A percentile compares a stretch with the other conserved stretches of the same genome.
These are phyloP conservation scores for Rutpela maculata DNA, from an alignment of 2,888 invertebrate species.

Conservation along the genomic window DNA sequence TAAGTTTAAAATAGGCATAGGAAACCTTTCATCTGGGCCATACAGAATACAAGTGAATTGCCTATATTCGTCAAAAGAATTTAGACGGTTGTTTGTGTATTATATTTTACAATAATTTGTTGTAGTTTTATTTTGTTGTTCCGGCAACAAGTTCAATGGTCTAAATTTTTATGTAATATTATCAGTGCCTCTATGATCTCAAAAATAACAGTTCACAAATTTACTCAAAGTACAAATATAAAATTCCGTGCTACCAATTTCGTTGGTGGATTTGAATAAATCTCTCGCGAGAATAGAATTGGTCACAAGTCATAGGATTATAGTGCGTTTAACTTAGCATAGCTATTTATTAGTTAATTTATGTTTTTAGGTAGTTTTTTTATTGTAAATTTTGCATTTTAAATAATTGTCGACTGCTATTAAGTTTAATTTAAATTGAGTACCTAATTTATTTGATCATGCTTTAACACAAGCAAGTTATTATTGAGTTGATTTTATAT, in stretches of 20 bases:
- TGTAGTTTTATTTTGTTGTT: conserved; percentile 29
- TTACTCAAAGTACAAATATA: conserved; percentile 70
- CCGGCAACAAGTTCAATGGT: conserved; percentile 28
- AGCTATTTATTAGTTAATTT: conserved; percentile 67
- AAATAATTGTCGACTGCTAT: conserved; percentile 42
- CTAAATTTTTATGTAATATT: conserved; percentile 54
- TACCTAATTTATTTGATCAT: conserved; percentile 24
- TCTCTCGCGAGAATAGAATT: conserved; percentile 45
- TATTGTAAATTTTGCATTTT: conserved; percentile 41
- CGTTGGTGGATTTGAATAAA: conserved; percentile 25
- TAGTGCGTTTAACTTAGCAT: conserved; percentile 50
- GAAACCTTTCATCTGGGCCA: conserved; percentile 36
- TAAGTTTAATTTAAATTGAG: conserved; percentile 29
- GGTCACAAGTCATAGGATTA: conserved; percentile 58
- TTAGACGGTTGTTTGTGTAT: conserved; percentile 40
- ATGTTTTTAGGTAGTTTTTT: conserved; percentile 60
- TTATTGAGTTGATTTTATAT: conserved; percentile 33
- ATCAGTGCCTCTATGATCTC: conserved; percentile 73
- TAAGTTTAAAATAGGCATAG: conserved; percentile 35
- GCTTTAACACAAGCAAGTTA: conserved; percentile 6
- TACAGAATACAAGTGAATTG: background rate
- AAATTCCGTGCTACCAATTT: conserved; percentile 61
- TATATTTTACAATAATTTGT: conserved; percentile 26
- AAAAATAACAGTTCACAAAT: conserved; percentile 62
- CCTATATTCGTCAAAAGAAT: conserved; percentile 29